Conservation (phyloP, 2,888 invertebrate genomes). For the Acleris holmiana region DNA sequence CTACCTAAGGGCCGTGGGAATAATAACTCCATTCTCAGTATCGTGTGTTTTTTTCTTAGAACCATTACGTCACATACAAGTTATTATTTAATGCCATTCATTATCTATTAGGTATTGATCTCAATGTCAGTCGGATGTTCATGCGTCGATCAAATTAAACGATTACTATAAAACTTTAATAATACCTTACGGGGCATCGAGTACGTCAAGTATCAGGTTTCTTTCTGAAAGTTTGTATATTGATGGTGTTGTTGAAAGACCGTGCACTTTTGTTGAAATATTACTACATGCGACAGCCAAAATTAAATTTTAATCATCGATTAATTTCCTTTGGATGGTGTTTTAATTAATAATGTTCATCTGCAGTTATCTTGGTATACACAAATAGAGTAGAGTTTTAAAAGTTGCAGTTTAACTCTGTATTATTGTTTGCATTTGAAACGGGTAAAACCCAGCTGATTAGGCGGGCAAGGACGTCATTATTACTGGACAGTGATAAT, state of each 20-base stretch:
- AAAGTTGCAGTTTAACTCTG: conserved; percentile 1
- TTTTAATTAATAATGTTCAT: conserved; percentile 12
- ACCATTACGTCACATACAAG: conserved; percentile 46
- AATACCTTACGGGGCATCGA: background rate
- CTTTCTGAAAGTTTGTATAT: conserved; percentile 3
- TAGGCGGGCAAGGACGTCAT: conserved; percentile 15
- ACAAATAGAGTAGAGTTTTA: conserved; percentile 12
- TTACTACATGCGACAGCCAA: conserved; percentile 7
- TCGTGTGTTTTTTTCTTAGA: conserved; percentile 53
- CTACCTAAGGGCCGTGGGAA: conserved; percentile 60
- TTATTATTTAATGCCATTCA: conserved; percentile 37
- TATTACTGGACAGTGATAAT: conserved; percentile 21
- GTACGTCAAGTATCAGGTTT: background rate
- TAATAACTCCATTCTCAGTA: conserved; percentile 52
- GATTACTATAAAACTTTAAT: conserved; percentile 4
- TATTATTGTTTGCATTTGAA: background rate
- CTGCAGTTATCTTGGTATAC: conserved; percentile 1
- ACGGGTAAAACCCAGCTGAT: conserved; percentile 32
- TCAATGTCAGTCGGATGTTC: conserved; percentile 43
- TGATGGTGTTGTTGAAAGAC: conserved; percentile 20
- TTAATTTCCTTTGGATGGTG: conserved; percentile 13
- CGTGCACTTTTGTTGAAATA: conserved; percentile 7
- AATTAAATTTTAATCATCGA: conserved; percentile 16
- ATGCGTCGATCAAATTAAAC: conserved; percentile 15
- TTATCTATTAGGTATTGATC: conserved; percentile 33